phyloP scores from a whole-genome alignment of 2,797 vertebrate species.

The Calcarius lapponicus region DNA sequence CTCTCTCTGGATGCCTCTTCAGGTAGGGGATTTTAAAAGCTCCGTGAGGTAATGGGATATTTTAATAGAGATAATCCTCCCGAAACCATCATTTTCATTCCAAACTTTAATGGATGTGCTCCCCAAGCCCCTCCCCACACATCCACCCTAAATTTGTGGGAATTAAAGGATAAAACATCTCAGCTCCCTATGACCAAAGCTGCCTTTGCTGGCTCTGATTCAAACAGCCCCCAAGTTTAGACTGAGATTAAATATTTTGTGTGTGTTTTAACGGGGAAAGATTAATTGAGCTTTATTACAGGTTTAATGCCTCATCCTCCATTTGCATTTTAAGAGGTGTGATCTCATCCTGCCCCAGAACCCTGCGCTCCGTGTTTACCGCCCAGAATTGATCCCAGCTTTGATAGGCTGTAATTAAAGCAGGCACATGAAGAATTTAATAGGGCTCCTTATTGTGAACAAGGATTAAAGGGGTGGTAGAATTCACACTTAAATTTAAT shows the following conservation, averaged over 20 bases:
- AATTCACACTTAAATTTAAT: conserved; percentile 57
- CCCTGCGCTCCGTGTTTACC: conserved; percentile 44
- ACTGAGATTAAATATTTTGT: conserved; percentile 57
- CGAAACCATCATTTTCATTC: not conserved
- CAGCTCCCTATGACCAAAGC: not conserved
- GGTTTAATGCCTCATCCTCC: conserved; percentile 56
- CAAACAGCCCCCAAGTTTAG: not conserved
- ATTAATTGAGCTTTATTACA: conserved; percentile 69
- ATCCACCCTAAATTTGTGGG: not conserved
- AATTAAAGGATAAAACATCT: not conserved
- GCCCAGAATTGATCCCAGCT: conserved; percentile 46
- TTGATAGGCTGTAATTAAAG: conserved; percentile 69
- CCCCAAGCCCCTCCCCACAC: not conserved
- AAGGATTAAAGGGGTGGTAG: conserved; percentile 60
- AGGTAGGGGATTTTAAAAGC: not conserved
- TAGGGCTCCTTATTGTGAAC: conserved; percentile 57
- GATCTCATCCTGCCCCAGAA: conserved; percentile 45
- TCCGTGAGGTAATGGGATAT: not conserved
- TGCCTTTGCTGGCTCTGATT: not conserved
- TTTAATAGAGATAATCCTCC: not conserved
- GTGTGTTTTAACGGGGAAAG: conserved; percentile 48
- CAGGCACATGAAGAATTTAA: conserved; percentile 66
- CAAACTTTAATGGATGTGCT: not conserved
- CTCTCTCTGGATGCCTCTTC: not conserved
- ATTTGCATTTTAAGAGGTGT: conserved; percentile 69